A percentile compares a stretch with the other conserved stretches of the same genome.
Evolutionary conservation across 1,140 invertebrate species (phyloP).

Genomic region (Drosophila carrolli): DNA sequence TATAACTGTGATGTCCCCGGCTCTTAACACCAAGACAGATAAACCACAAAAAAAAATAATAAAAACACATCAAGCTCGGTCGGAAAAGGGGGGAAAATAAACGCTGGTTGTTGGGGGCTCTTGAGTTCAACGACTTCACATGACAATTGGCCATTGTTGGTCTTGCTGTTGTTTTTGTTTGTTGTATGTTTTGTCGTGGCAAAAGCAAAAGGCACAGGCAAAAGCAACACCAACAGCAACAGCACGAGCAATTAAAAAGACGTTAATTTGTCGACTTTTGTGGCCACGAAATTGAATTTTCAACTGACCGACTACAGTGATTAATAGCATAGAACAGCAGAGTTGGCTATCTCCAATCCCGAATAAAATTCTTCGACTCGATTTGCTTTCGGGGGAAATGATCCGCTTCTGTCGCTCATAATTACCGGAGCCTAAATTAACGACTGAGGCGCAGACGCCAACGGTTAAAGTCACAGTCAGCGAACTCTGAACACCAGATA

Average conservation of each 20-base stretch:
- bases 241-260: constrained; percentile 71
- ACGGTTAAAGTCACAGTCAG: constrained; percentile 72
- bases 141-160: constrained; percentile 75
- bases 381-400: constrained; percentile 14
- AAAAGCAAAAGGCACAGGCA: constrained; percentile 22
- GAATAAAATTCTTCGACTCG: constrained; percentile 29
- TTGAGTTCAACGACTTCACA: constrained; percentile 72
- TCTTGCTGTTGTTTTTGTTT: constrained; percentile 37
- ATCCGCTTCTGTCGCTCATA: constrained; percentile 46
- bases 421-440: constrained; percentile 43
- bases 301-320: constrained; percentile 63
- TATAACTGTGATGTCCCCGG: constrained; percentile 27
- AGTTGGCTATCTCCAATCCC: constrained; percentile 14
- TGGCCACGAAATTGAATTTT: constrained; percentile 72
- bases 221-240: constrained; percentile 20
- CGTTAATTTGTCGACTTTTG: constrained; percentile 77
- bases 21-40: constrained; percentile 4
- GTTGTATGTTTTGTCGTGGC: constrained; percentile 33
- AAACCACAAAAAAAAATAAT: constrained; percentile 14
- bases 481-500: constrained; percentile 60
- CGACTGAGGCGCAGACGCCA: constrained; percentile 43
- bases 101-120: constrained; percentile 24
- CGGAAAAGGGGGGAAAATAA: constrained; percentile 23
- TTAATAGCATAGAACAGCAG: constrained; percentile 50
- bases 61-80: constrained; percentile 6